A percentile compares a stretch with the other conserved stretches of the same genome.
Evolutionary conservation across 2,113 vertebrate species (phyloP).

Genomic region (Notiomystis cincta): DNA sequence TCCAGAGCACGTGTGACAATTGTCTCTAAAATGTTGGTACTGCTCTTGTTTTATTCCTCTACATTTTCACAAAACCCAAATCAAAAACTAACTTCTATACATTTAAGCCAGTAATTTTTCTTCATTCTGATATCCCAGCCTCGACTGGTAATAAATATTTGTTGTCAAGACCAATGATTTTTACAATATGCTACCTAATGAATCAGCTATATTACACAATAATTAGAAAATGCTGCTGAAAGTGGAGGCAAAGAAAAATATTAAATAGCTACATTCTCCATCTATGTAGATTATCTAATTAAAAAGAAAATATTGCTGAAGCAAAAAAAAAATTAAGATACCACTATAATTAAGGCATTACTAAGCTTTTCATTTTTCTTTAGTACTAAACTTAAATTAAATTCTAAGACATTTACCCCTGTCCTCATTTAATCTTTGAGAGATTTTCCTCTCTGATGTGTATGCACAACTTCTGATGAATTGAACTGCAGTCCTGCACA

Average conservation of each 20-base stretch:
- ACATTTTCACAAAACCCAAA: neutral
- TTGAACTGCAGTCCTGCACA: neutral
- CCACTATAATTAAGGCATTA: slow-evolving; percentile 45
- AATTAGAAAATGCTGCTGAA: neutral
- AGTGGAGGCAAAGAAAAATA: neutral
- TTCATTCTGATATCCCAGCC: neutral
- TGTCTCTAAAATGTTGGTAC: neutral
- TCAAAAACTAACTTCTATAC: neutral
- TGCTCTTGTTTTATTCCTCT: neutral
- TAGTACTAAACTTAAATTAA: slow-evolving; percentile 28
- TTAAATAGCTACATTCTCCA: neutral
- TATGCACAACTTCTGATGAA: slow-evolving; percentile 4
- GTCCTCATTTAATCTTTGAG: slow-evolving; percentile 40
- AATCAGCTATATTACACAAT: neutral
- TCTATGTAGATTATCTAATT: neutral
- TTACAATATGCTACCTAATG: neutral
- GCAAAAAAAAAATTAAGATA: neutral
- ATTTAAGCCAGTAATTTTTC: neutral
- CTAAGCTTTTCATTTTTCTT: slow-evolving; percentile 45
- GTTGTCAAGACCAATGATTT: neutral
- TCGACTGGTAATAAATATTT: neutral
- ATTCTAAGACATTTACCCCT: slow-evolving; percentile 25
- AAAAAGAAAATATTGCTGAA: slow-evolving; percentile 14
- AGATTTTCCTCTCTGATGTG: neutral
- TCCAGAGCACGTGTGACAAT: neutral